Conservation (phyloP, 2,797 vertebrate species). For the Microhierax caerulescens region DNA sequence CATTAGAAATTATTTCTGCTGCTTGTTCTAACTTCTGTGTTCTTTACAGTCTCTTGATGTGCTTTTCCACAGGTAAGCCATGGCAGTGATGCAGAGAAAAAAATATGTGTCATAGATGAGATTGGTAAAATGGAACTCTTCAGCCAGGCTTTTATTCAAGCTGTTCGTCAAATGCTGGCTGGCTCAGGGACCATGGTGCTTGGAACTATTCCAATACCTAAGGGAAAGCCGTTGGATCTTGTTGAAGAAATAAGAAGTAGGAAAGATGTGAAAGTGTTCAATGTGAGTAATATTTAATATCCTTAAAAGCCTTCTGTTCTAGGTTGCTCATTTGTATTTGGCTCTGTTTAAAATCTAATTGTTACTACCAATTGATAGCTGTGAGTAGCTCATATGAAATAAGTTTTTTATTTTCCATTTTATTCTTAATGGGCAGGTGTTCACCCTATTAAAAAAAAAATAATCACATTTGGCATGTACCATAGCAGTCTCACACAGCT, state of each 20-base stretch:
- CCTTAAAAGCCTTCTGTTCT: constrained; percentile 20
- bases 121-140: constrained; percentile 98
- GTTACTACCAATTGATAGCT: background rate
- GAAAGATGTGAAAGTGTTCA: constrained; percentile 86
- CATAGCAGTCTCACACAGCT: constrained; percentile 14
- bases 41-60: background rate
- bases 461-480: background rate
- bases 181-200: constrained; percentile 76
- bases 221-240: constrained; percentile 86
- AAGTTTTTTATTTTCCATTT: constrained; percentile 12
- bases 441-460: constrained; percentile 29
- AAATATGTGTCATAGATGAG: constrained; percentile 91
- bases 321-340: background rate
- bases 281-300: constrained; percentile 78
- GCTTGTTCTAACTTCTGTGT: background rate
- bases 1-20: background rate
- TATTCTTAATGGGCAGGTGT: constrained; percentile 53
- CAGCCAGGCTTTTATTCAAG: constrained; percentile 89
- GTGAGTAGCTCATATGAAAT: background rate
- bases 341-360: background rate
- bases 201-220: constrained; percentile 91
- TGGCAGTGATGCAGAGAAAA: constrained; percentile 43
- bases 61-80: constrained; percentile 70
- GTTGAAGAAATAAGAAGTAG: constrained; percentile 91
- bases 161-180: constrained; percentile 81